Percentiles rank a stretch among this genome's conserved stretches.
These are phyloP conservation scores for Ptychadena robeensis DNA, from an alignment of 2,797 vertebrate species.

Conservation along the genomic window DNA sequence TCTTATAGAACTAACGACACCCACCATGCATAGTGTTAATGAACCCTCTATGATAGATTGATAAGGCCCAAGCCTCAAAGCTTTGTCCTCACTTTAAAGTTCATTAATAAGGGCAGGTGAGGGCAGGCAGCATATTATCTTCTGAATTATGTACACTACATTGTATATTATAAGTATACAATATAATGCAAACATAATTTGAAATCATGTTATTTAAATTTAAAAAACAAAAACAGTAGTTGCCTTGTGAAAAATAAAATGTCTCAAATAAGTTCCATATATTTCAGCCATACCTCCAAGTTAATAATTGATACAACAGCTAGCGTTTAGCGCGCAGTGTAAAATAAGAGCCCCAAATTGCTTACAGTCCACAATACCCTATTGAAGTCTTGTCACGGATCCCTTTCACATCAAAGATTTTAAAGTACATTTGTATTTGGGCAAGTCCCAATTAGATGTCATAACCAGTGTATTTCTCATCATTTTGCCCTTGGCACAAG, in stretches of 20 bases:
- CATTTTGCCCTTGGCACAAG: slow-evolving; percentile 57
- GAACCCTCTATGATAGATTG: too few species aligned
- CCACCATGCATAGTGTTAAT: too few species aligned
- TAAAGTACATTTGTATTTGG: slow-evolving; percentile 60
- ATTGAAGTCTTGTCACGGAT: slow-evolving; percentile 47
- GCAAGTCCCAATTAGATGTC: slow-evolving; percentile 57
- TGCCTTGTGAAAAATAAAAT: not conserved
- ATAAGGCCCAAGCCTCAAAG: too few species aligned
- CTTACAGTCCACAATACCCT: slow-evolving; percentile 32
- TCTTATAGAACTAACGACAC: too few species aligned
- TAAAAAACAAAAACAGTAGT: not conserved
- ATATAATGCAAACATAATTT: not conserved
- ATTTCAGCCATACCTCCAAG: slow-evolving; percentile 17
- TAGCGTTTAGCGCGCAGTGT: slow-evolving; percentile 13
- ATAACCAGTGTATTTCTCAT: slow-evolving; percentile 53
- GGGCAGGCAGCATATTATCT: too few species aligned
- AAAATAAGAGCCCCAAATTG: slow-evolving; percentile 29
- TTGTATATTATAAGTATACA: too few species aligned
- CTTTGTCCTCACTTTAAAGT: too few species aligned
- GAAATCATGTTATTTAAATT: not conserved
- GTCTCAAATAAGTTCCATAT: not conserved
- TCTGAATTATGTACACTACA: too few species aligned
- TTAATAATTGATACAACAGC: slow-evolving; percentile 6
- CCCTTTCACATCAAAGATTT: slow-evolving; percentile 55
- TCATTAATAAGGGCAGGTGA: too few species aligned